Evolutionary conservation across 1,140 invertebrate genomes (phyloP).

Genomic region (Caerostris extrusa): DNA sequence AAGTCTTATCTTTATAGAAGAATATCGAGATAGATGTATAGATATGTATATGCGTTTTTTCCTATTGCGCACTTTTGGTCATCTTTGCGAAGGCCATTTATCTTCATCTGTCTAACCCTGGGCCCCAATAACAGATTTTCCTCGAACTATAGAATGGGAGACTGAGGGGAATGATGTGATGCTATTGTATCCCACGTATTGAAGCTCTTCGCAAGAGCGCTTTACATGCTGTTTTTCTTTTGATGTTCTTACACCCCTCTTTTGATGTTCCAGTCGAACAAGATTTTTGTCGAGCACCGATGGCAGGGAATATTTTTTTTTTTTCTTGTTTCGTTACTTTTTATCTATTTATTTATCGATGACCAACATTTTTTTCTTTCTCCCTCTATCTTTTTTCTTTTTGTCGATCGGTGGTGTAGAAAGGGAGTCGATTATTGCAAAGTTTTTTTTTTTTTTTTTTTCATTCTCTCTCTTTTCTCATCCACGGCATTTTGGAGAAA

Average conservation of each 20-base stretch:
- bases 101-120: constrained; percentile 10
- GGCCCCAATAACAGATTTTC: neutral
- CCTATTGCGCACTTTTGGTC: neutral
- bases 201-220: constrained; percentile 1
- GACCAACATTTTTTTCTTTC: neutral
- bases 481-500: neutral
- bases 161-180: neutral
- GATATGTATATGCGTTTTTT: neutral
- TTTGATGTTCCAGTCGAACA: neutral
- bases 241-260: neutral
- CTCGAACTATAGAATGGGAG: neutral
- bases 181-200: neutral
- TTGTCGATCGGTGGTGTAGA: neutral
- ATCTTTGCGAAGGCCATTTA: neutral
- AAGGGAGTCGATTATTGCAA: neutral
- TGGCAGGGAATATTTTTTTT: neutral
- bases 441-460: neutral
- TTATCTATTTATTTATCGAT: constrained; percentile 54
- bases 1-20: neutral
- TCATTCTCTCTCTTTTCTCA: neutral
- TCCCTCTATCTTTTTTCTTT: neutral
- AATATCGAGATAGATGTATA: neutral
- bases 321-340: neutral
- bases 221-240: constrained; percentile 1
- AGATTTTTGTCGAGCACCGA: neutral